Base-by-base conservation (phyloP, 1,140 invertebrate genomes). In the Penaeus japonicus region DNA sequence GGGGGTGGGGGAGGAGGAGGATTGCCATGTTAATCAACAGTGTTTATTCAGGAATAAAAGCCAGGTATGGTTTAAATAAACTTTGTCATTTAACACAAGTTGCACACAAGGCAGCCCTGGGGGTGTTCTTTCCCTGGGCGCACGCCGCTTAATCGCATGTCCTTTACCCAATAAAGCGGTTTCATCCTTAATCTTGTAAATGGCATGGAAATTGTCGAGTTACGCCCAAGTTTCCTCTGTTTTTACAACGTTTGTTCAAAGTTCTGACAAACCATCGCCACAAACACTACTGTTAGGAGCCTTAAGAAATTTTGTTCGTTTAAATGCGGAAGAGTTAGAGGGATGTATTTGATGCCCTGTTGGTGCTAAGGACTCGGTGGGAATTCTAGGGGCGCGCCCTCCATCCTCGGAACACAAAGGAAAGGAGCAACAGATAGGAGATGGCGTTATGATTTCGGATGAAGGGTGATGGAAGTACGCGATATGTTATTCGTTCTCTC, bases 161-260 rank as follows among this genome's bases (percentile, higher is more conserved):
- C 53, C 35, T 70, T 47, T 10, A 47, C 30, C 32, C 82, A 65
- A 32, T 84, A 65, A 84, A 84, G 27, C 82, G 82, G 82, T 22
- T 65, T 84, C 35, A 47, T 35, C 77, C 82, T 62, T 84, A 84
- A 84, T 84, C 82, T 84, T 84, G 82, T 84, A 84, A 84, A 84
- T 84, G 62, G 62, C 82, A 84, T 70, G 32, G 82, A 84, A 84
- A 84, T 84, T 62, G 82, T 62, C 20, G 35, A 83, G 82, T 18
- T 22, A 55, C n/a, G 62, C 32, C 59, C 59, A 84, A 84, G 82
- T 84, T 62, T 32, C 59, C 47, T 24, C 47, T 65, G 57, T 84
- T 84, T 83, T 70, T 70, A 53, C 24, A 70, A 22, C 57, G 55
- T 70, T 59, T 83, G 55, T 84, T 62, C 32, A 47, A 47, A 47